Conservation (phyloP, 2,797 vertebrate genomes). For the Hapalemur alaotrensis region DNA sequence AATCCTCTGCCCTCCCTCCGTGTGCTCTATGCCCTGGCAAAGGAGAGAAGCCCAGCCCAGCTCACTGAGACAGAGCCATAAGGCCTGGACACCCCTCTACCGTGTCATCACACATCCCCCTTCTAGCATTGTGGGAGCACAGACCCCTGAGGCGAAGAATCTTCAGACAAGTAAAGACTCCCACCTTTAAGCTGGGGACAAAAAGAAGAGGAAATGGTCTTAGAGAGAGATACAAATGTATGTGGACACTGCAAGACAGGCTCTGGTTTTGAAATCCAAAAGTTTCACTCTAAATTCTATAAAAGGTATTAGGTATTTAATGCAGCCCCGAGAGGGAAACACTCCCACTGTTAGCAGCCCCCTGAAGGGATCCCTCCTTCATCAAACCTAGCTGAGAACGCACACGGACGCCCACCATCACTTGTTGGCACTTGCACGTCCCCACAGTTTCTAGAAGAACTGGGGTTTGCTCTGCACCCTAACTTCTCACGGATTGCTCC, state of each 20-base stretch:
- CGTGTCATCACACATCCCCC: no score
- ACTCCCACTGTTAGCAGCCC: background rate
- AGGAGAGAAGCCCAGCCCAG: background rate
- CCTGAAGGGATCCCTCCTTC: background rate
- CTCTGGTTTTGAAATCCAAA: background rate
- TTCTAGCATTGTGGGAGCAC: background rate
- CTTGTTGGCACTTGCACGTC: background rate
- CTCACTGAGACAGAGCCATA: background rate
- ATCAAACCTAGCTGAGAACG: background rate
- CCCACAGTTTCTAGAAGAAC: background rate
- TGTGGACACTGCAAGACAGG: background rate
- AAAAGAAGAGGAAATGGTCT: background rate
- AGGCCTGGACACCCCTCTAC: background rate
- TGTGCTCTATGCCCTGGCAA: background rate
- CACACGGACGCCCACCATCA: accelerated
- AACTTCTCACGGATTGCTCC: background rate
- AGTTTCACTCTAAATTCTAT: background rate
- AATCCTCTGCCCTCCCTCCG: background rate
- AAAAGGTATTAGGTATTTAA: background rate
- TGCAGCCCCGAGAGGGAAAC: background rate
- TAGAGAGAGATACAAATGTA: background rate
- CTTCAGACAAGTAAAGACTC: background rate
- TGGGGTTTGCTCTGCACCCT: background rate
- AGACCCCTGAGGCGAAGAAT: background rate
- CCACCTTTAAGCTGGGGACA: background rate